Conservation (phyloP, 1,140 invertebrate genomes). For the Seison nebaliae region DNA sequence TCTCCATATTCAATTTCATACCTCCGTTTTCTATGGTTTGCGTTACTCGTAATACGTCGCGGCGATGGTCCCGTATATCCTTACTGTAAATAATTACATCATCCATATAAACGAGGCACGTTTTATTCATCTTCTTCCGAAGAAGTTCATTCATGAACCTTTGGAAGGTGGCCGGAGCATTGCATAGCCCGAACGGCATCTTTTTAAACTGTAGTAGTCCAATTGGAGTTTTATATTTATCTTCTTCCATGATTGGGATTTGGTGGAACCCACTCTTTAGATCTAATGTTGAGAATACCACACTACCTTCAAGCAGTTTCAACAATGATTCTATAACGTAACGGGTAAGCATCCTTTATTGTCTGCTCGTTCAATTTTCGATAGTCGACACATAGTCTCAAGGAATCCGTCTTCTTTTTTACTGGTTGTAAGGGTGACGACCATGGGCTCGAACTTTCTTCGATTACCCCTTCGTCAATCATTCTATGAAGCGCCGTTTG, state of each 20-base stretch:
- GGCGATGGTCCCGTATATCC: slow-evolving; percentile 23
- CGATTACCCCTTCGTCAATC: too few species aligned
- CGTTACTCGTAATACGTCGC: slow-evolving; percentile 20
- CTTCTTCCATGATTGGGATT: slow-evolving; percentile 7
- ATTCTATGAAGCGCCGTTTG: too few species aligned
- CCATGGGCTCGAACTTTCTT: slow-evolving; percentile 13
- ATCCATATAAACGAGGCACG: slow-evolving; percentile 27
- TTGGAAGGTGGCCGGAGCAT: slow-evolving; percentile 14
- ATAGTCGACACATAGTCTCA: slow-evolving; percentile 11
- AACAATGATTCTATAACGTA: slow-evolving; percentile 1
- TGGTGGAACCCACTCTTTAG: slow-evolving; percentile 4
- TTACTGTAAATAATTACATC: slow-evolving; percentile 27
- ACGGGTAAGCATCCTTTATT: slow-evolving; percentile 9
- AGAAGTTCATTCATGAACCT: slow-evolving; percentile 18
- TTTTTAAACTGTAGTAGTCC: slow-evolving; percentile 13
- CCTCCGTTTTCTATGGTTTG: slow-evolving; percentile 19
- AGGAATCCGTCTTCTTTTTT: slow-evolving; percentile 12
- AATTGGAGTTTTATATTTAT: slow-evolving; percentile 12
- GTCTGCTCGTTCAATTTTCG: slow-evolving; percentile 6
- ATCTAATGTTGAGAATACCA: slow-evolving; percentile 4
- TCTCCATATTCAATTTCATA: slow-evolving; percentile 24
- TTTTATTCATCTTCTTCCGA: slow-evolving; percentile 13
- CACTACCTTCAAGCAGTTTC: not conserved
- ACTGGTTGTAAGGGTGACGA: slow-evolving; percentile 14
- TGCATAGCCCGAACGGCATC: slow-evolving; percentile 15